phyloP scores from a whole-genome alignment of 1,140 invertebrate species.

The Plectus sambesii region DNA sequence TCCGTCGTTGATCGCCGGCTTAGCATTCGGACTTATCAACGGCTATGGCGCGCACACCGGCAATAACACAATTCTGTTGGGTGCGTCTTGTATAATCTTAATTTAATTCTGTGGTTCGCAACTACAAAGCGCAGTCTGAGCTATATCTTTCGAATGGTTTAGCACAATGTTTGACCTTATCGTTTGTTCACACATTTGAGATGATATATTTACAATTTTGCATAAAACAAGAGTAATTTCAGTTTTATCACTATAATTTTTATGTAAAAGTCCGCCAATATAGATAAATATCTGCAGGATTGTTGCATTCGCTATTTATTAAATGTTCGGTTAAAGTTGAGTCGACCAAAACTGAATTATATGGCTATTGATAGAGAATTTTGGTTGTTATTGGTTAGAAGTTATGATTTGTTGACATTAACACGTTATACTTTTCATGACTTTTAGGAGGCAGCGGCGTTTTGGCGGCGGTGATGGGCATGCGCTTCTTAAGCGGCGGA shows the following conservation, averaged over 20 bases:
- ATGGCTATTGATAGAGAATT: conserved; percentile 16
- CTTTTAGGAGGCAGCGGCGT: conserved; percentile 55
- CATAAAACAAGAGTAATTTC: no score
- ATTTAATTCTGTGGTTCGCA: no score
- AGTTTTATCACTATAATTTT: no score
- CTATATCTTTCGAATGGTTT: no score
- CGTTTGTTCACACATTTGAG: no score
- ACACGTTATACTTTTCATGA: conserved; percentile 8
- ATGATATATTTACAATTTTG: no score
- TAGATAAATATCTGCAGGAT: no score
- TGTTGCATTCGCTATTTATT: conserved; percentile 5
- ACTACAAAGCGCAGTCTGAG: no score
- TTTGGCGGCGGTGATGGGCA: conserved; percentile 75
- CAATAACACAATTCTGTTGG: conserved; percentile 15
- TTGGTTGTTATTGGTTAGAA: conserved; percentile 13
- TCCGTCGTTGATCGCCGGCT: conserved; percentile 22
- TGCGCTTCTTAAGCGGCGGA: conserved; percentile 66
- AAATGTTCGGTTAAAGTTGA: no score
- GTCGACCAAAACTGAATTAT: no score
- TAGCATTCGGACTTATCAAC: conserved; percentile 13
- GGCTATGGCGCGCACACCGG: conserved; percentile 17
- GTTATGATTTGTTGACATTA: conserved; percentile 8
- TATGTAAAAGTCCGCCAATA: no score
- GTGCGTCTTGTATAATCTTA: conserved; percentile 16
- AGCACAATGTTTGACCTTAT: no score